phyloP scores from a whole-genome alignment of 2,797 vertebrate species.

The Lagodon rhomboides region DNA sequence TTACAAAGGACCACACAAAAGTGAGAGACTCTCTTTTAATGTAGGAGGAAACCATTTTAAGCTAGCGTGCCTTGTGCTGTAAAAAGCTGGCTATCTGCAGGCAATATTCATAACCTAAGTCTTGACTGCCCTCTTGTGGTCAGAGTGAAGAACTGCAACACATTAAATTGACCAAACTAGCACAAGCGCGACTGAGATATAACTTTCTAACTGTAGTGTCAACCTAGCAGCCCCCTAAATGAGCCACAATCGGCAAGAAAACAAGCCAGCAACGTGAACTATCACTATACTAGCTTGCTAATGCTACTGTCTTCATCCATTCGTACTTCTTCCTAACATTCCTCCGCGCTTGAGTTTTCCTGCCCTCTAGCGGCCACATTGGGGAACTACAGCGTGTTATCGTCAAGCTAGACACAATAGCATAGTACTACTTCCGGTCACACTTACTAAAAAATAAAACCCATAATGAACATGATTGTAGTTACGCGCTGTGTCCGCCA shows the following conservation, averaged over 20 bases:
- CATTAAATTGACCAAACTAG: not conserved
- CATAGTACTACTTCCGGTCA: not conserved
- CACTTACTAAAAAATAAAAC: conserved; percentile 15
- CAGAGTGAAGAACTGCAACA: not conserved
- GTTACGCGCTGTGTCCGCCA: not conserved
- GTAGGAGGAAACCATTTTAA: no score
- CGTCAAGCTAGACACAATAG: not conserved
- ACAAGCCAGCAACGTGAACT: not conserved
- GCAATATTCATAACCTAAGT: not conserved
- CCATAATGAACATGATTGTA: accelerated
- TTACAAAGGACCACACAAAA: not conserved
- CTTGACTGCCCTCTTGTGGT: not conserved
- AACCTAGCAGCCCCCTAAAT: not conserved
- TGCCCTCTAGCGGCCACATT: not conserved
- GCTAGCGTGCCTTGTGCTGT: no score
- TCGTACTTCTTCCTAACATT: not conserved
- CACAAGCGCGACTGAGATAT: not conserved
- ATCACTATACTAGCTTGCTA: not conserved
- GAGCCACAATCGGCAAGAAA: no score
- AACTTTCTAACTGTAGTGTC: not conserved
- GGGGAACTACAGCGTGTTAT: accelerated
- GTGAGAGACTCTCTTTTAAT: no score
- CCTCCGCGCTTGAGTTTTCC: not conserved
- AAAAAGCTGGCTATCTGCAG: no score
- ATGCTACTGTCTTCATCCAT: not conserved